Percentiles rank a stretch among this genome's conserved stretches.
Evolutionary conservation across 2,888 invertebrate species (phyloP).

Genomic region (Temnothorax unifasciatus): DNA sequence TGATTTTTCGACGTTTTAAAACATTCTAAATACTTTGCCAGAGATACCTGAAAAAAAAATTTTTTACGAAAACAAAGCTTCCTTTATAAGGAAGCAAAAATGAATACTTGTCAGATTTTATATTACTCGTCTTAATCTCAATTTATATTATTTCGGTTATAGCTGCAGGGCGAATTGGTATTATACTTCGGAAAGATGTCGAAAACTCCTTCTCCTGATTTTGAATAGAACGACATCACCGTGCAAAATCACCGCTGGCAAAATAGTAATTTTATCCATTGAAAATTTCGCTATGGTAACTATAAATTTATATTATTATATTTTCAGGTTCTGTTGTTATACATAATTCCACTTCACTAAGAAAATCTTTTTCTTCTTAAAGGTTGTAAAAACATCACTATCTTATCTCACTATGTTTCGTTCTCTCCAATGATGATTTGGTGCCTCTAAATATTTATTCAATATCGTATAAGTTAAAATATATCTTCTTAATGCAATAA

Average conservation of each 20-base stretch:
- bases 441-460: neutral
- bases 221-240: neutral
- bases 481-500: neutral
- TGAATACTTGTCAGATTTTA: neutral
- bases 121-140: neutral
- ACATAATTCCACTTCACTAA: neutral
- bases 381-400: conserved; percentile 4
- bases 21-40: no score
- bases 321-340: neutral
- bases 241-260: neutral
- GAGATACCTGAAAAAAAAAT: no score
- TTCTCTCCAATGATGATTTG: neutral
- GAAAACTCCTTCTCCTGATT: neutral
- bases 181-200: conserved; percentile 7
- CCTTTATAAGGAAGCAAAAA: no score
- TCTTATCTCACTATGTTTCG: conserved; percentile 18
- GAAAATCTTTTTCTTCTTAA: neutral
- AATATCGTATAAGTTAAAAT: neutral
- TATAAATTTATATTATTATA: neutral
- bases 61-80: no score
- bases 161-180: neutral
- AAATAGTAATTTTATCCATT: neutral
- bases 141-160: neutral
- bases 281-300: neutral
- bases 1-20: no score